A percentile compares a stretch with the other conserved stretches of the same genome.
Evolutionary conservation across 2,888 invertebrate species (phyloP).

Genomic region (Sminthurinus aureus): DNA sequence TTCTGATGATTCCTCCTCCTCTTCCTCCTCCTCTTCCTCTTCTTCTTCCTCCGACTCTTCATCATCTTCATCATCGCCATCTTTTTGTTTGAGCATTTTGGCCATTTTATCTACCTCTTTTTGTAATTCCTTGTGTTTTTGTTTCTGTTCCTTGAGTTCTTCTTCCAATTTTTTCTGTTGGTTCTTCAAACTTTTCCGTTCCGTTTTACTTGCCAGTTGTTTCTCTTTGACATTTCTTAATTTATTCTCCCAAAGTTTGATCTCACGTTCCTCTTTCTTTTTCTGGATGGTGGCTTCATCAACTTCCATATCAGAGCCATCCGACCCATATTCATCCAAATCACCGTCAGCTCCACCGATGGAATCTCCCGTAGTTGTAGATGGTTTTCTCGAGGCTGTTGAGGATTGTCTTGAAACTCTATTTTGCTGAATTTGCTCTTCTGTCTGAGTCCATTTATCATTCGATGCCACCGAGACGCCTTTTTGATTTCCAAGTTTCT

Average conservation of each 20-base stretch:
- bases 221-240: constrained; percentile 69
- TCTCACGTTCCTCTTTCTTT: constrained; percentile 71
- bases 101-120: constrained; percentile 93
- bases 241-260: constrained; percentile 71
- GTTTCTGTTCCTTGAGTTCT: constrained; percentile 76
- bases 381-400: constrained; percentile 49
- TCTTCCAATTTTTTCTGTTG: constrained; percentile 83
- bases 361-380: constrained; percentile 43
- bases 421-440: constrained; percentile 52
- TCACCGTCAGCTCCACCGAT: constrained; percentile 33
- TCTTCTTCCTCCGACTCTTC: constrained; percentile 61
- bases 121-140: constrained; percentile 81
- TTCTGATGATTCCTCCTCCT: constrained; percentile 46
- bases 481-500: constrained; percentile 70
- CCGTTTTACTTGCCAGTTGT: constrained; percentile 76
- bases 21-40: constrained; percentile 52
- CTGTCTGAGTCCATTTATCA: constrained; percentile 57
- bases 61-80: constrained; percentile 72
- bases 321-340: constrained; percentile 41
- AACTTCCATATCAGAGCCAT: constrained; percentile 65
- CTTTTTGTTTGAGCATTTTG: constrained; percentile 81
- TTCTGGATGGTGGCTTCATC: constrained; percentile 69
- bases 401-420: constrained; percentile 53
- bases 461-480: constrained; percentile 52
- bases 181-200: constrained; percentile 78